phyloP scores from a whole-genome alignment of 1,140 invertebrate genomes.

The Temnothorax longispinosus region DNA sequence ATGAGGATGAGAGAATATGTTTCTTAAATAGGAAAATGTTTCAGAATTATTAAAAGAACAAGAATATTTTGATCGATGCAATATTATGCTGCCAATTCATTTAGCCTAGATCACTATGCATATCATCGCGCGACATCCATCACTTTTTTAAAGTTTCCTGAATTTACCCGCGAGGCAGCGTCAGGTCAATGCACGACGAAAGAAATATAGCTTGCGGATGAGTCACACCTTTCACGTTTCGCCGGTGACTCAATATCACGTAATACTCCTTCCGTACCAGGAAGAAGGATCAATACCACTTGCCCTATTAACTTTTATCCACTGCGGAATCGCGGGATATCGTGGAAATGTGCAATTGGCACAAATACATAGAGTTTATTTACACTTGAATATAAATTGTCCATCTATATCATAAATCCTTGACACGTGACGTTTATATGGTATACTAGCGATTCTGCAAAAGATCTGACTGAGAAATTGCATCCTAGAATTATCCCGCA shows the following conservation, averaged over 20 bases:
- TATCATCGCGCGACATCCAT: background rate
- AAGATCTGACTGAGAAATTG: background rate
- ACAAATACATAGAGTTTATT: background rate
- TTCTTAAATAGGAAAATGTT: background rate
- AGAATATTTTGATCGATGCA: background rate
- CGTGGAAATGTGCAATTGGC: constrained; percentile 11
- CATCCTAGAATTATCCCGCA: background rate
- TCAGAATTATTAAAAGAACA: background rate
- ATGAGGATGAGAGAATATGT: background rate
- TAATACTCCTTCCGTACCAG: constrained; percentile 71
- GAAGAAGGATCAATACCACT: constrained; percentile 72
- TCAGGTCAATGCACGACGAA: constrained; percentile 71
- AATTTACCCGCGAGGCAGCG: constrained; percentile 2
- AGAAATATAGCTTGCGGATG: constrained; percentile 66
- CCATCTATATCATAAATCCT: background rate
- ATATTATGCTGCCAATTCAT: background rate
- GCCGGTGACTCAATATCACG: constrained; percentile 78
- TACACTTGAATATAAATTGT: constrained; percentile 3
- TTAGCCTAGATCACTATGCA: background rate
- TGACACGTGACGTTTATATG: background rate
- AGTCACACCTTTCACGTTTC: constrained; percentile 74
- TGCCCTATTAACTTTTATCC: constrained; percentile 69
- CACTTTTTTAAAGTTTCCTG: constrained; percentile 22
- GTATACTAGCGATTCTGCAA: background rate
- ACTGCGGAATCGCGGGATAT: background rate